Conservation (phyloP, 2,113 vertebrate genomes). For the Gracilinanus agilis region DNA sequence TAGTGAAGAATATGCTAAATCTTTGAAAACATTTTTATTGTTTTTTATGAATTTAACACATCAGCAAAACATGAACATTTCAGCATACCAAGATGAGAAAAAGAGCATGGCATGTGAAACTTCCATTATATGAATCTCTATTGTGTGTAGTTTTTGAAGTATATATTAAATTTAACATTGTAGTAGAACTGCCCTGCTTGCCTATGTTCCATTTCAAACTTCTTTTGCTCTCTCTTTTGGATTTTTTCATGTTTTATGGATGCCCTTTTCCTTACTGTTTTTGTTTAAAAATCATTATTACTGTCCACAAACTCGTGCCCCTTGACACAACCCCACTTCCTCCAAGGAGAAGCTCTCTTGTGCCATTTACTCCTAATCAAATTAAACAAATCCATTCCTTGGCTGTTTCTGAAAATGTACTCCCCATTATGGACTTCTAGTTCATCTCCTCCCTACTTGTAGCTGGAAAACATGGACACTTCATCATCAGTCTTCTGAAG, state of each 20-base stretch:
- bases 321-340: neutral
- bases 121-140: neutral
- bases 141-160: neutral
- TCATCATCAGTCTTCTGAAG: neutral
- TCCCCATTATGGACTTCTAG: no score
- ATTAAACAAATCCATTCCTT: neutral
- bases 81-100: neutral
- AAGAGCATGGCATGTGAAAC: neutral
- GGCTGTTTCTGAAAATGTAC: neutral
- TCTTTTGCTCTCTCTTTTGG: neutral
- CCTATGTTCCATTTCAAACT: neutral
- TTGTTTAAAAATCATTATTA: neutral
- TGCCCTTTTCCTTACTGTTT: neutral
- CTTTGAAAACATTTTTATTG: neutral
- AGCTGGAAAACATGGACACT: neutral
- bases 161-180: neutral
- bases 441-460: neutral
- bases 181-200: neutral
- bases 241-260: neutral
- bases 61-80: neutral
- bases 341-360: neutral
- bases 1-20: neutral
- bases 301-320: neutral
- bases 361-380: neutral
- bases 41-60: neutral